phyloP scores from a whole-genome alignment of 2,888 invertebrate genomes.

The Charanyca ferruginea region DNA sequence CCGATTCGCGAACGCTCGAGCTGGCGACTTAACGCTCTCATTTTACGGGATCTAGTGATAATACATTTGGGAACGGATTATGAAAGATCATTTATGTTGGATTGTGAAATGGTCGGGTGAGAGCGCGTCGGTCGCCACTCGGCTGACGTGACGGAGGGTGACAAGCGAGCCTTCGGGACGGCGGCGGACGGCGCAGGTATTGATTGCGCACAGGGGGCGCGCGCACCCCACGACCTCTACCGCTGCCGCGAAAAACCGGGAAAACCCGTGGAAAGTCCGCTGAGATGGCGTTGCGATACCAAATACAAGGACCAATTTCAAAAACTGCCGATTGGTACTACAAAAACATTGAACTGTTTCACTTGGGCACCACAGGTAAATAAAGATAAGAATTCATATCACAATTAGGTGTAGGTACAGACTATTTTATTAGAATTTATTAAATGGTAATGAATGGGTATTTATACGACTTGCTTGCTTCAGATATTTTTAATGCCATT shows the following conservation, averaged over 20 bases:
- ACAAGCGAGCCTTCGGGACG: conserved; percentile 75
- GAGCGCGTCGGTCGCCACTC: conserved; percentile 73
- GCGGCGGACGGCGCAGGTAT: conserved; percentile 82
- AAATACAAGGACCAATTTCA: conserved; percentile 26
- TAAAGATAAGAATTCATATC: conserved; percentile 3
- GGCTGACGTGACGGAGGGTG: conserved; percentile 84
- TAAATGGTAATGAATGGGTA: neutral
- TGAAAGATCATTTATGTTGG: conserved; percentile 62
- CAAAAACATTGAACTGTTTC: conserved; percentile 8
- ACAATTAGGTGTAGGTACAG: neutral
- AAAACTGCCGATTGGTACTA: conserved; percentile 4
- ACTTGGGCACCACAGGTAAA: neutral
- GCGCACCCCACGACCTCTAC: conserved; percentile 80
- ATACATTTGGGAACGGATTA: conserved; percentile 63
- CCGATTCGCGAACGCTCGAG: conserved; percentile 48
- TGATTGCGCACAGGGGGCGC: conserved; percentile 81
- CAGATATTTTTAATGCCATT: no score
- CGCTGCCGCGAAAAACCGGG: conserved; percentile 70
- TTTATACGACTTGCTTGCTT: no score
- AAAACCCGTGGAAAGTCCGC: conserved; percentile 77
- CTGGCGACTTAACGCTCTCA: conserved; percentile 66
- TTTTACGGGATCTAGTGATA: conserved; percentile 67
- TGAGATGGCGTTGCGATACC: conserved; percentile 80
- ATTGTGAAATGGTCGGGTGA: conserved; percentile 60
- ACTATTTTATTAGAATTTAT: neutral